Evolutionary conservation across 2,888 invertebrate species (phyloP).

Genomic region (Zaprionus obscuricornis): DNA sequence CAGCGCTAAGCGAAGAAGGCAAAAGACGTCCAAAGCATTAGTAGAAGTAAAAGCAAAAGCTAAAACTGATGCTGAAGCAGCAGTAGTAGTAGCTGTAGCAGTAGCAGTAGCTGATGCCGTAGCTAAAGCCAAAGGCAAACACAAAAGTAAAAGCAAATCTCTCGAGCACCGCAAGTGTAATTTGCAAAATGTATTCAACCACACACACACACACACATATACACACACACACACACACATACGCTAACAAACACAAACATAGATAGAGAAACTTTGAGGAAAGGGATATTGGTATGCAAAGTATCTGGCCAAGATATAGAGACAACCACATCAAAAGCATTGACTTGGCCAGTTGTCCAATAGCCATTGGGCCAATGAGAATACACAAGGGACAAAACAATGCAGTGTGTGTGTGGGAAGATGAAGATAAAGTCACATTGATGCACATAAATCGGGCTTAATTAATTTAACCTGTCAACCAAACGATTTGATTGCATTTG

Average conservation of each 20-base stretch:
- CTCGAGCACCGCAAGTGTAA: conserved; percentile 61
- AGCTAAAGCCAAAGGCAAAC: conserved; percentile 9
- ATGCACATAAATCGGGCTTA: conserved; percentile 64
- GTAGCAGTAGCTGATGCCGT: neutral
- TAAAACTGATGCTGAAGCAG: neutral
- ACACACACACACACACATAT: conserved; percentile 32
- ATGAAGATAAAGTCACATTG: too few species aligned
- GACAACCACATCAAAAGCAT: conserved; percentile 65
- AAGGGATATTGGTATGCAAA: conserved; percentile 33
- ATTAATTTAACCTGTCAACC: conserved; percentile 70
- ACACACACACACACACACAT: conserved; percentile 19
- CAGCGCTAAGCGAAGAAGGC: conserved; percentile 15
- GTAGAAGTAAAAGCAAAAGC: neutral
- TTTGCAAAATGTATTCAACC: conserved; percentile 65
- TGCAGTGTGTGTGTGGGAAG: too few species aligned
- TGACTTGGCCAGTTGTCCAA: conserved; percentile 12
- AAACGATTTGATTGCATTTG: conserved; percentile 59
- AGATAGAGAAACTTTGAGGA: too few species aligned
- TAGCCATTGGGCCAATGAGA: conserved; percentile 1
- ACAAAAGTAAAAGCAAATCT: conserved; percentile 43
- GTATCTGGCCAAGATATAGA: conserved; percentile 55
- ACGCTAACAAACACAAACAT: neutral
- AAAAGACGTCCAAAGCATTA: conserved; percentile 8
- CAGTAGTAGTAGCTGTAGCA: too few species aligned
- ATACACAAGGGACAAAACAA: too few species aligned